Conservation (phyloP, 2,113 vertebrate genomes). For the Coptodon bakossiorum region DNA sequence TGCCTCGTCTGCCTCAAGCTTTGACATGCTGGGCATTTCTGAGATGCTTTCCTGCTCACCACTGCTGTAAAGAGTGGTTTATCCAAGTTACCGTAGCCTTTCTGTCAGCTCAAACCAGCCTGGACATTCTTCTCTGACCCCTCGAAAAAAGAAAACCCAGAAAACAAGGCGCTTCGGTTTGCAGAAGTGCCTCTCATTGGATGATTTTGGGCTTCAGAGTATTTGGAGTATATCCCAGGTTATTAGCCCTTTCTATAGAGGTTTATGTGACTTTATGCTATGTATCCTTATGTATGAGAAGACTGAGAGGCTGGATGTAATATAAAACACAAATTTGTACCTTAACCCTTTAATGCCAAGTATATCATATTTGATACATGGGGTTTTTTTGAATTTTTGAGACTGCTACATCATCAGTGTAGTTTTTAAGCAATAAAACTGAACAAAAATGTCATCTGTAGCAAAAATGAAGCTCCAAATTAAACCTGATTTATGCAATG, state of each 20-base stretch:
- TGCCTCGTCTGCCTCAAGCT: not conserved
- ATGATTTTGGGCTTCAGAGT: not conserved
- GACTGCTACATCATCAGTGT: not conserved
- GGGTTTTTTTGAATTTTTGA: not conserved
- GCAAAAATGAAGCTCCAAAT: not conserved
- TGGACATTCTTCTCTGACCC: not conserved
- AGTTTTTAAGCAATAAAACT: not conserved
- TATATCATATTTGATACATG: not conserved
- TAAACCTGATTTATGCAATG: not conserved
- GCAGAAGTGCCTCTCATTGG: not conserved
- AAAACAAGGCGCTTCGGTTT: not conserved
- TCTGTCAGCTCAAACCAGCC: not conserved
- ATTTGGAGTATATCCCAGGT: not conserved
- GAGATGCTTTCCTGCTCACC: not conserved
- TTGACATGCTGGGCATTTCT: not conserved
- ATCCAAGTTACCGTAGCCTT: not conserved
- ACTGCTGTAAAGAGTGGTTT: not conserved
- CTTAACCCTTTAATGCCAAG: not conserved
- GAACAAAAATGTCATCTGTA: not conserved
- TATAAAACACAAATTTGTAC: not conserved
- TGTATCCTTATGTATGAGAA: not conserved
- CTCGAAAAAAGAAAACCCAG: not conserved
- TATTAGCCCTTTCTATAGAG: not conserved
- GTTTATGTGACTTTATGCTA: not conserved
- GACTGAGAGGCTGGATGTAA: not conserved